Percentiles rank a stretch among this genome's conserved stretches.
Evolutionary conservation across 2,888 invertebrate genomes (phyloP).

Genomic region (Diadegma fenestrale): DNA sequence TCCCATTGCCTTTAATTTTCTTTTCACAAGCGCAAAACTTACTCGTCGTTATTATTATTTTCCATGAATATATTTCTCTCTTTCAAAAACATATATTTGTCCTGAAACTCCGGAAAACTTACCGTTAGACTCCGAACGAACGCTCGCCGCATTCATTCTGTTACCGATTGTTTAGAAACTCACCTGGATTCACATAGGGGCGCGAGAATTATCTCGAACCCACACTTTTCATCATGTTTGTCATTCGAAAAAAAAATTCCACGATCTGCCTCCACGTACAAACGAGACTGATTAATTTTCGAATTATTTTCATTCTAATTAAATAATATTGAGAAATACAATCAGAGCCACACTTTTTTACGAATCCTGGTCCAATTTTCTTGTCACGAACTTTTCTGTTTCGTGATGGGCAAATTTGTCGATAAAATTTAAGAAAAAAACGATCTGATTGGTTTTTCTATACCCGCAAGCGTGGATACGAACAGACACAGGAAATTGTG

Average conservation of each 20-base stretch:
- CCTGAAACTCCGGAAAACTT: not conserved
- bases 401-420: not conserved
- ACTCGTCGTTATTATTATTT: not conserved
- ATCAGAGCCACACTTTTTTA: not conserved
- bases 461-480: not conserved
- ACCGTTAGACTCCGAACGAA: conserved; percentile 46
- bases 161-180: conserved; percentile 43
- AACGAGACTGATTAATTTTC: not conserved
- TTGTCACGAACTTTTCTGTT: not conserved
- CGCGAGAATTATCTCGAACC: not conserved
- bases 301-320: not conserved
- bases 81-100: not conserved
- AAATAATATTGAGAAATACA: not conserved
- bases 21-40: not conserved
- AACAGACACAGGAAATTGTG: not conserved
- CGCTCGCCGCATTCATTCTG: conserved; percentile 35
- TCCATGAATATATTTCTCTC: not conserved
- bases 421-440: not conserved
- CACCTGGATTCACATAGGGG: not conserved
- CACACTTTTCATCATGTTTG: not conserved
- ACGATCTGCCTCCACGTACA: not conserved
- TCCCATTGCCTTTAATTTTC: not conserved
- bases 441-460: too few relatives aligned
- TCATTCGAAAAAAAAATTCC: not conserved
- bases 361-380: not conserved